Evolutionary conservation across 2,797 vertebrate genomes (phyloP).

Genomic region (Sebastes cheni): DNA sequence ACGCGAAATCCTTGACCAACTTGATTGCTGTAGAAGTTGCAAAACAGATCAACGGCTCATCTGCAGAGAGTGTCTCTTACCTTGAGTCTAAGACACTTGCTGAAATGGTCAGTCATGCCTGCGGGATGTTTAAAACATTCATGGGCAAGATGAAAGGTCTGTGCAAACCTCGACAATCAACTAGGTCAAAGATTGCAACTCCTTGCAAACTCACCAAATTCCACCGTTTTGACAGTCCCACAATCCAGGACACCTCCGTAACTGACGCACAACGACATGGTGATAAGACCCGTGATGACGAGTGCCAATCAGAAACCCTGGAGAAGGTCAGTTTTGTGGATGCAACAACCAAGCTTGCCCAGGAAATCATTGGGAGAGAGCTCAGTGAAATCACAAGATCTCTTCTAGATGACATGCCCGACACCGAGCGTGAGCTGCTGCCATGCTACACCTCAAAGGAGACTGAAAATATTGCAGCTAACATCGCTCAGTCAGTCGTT

Average conservation of each 20-base stretch:
- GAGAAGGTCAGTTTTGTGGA: neutral
- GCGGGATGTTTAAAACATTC: neutral
- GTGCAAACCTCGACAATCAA: no score
- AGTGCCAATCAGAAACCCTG: neutral
- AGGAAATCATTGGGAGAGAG: neutral
- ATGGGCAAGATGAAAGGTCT: no score
- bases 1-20: neutral
- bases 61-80: neutral
- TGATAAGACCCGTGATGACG: no score
- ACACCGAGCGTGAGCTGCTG: neutral
- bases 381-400: neutral
- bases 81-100: neutral
- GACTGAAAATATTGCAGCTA: neutral
- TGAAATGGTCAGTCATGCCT: neutral
- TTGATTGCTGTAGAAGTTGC: neutral
- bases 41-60: neutral
- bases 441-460: neutral
- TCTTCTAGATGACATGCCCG: neutral
- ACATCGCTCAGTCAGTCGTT: neutral
- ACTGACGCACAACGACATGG: no score
- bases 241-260: no score
- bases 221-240: no score
- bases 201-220: no score
- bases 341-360: neutral
- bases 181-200: no score